Conservation (phyloP, 2,888 invertebrate genomes). For the Melanostoma mellinum region DNA sequence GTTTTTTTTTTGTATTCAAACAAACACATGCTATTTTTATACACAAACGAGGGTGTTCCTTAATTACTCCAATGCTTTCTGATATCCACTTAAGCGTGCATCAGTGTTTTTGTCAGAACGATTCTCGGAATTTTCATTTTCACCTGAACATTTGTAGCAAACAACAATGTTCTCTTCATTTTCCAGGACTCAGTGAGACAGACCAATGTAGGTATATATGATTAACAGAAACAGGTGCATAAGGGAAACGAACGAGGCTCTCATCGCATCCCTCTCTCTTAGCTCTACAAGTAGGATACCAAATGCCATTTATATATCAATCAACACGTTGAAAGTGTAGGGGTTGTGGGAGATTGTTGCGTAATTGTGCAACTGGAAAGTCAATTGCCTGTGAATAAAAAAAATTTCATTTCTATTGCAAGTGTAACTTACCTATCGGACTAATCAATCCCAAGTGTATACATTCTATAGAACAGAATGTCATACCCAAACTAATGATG, state of each 20-base stretch:
- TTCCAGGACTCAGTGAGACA: background rate
- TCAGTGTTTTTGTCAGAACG: too few relatives aligned
- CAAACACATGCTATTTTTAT: too few relatives aligned
- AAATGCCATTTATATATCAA: constrained; percentile 6
- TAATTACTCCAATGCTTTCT: too few relatives aligned
- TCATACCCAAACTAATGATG: constrained; percentile 47
- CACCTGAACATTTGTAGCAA: too few relatives aligned
- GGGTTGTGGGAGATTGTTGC: constrained; percentile 46
- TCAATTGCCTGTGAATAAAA: constrained; percentile 22
- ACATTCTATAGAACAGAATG: constrained; percentile 56
- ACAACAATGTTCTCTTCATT: background rate
- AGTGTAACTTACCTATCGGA: constrained; percentile 71
- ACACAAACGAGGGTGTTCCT: too few relatives aligned
- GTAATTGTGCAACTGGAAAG: constrained; percentile 60
- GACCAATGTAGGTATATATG: background rate
- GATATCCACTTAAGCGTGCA: too few relatives aligned
- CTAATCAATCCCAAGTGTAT: constrained; percentile 71
- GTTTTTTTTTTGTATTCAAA: too few relatives aligned
- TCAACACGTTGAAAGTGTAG: constrained; percentile 46
- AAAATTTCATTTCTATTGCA: background rate
- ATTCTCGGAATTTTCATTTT: too few relatives aligned
- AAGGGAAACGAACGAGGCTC: constrained; percentile 1
- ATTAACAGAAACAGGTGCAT: constrained; percentile 35
- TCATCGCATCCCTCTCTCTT: constrained; percentile 6
- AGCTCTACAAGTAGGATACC: constrained; percentile 25